Evolutionary conservation across 2,888 invertebrate species (phyloP).

Genomic region (Acronicta aceris): DNA sequence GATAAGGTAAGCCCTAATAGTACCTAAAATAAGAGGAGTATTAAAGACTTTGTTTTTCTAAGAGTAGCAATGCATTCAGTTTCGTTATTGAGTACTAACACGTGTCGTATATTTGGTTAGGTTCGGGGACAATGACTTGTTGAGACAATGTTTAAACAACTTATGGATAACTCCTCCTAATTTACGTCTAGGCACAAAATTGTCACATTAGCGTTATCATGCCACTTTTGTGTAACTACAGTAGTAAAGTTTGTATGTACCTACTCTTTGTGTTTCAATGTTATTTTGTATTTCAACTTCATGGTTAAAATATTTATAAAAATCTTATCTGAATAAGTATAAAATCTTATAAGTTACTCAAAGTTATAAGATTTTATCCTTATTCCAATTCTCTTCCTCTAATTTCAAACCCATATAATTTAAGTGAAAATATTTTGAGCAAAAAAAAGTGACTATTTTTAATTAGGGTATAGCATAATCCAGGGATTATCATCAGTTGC

Average conservation of each 20-base stretch:
- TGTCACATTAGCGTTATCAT: constrained; percentile 66
- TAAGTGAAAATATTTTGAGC: constrained; percentile 43
- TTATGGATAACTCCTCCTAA: constrained; percentile 60
- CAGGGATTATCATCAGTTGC: constrained; percentile 45
- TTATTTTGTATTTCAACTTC: constrained; percentile 24
- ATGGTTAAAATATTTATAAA: not conserved
- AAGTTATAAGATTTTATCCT: constrained; percentile 1
- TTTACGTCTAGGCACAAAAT: constrained; percentile 63
- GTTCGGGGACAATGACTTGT: constrained; percentile 61
- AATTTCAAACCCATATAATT: constrained; percentile 29
- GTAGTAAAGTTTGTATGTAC: constrained; percentile 18
- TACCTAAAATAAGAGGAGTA: not conserved
- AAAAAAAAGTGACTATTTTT: constrained; percentile 49
- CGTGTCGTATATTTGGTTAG: constrained; percentile 49
- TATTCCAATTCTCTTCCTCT: constrained; percentile 10
- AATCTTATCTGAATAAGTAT: constrained; percentile 2
- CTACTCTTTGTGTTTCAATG: constrained; percentile 11
- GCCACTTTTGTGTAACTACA: constrained; percentile 62
- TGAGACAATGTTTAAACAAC: constrained; percentile 57
- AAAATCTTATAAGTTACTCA: no score
- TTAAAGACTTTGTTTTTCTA: not conserved
- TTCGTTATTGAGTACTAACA: constrained; percentile 15
- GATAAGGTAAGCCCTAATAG: not conserved
- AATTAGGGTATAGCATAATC: constrained; percentile 52
- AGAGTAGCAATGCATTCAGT: not conserved